phyloP scores from a whole-genome alignment of 1,140 invertebrate species.

The Geopemphigus sp. region DNA sequence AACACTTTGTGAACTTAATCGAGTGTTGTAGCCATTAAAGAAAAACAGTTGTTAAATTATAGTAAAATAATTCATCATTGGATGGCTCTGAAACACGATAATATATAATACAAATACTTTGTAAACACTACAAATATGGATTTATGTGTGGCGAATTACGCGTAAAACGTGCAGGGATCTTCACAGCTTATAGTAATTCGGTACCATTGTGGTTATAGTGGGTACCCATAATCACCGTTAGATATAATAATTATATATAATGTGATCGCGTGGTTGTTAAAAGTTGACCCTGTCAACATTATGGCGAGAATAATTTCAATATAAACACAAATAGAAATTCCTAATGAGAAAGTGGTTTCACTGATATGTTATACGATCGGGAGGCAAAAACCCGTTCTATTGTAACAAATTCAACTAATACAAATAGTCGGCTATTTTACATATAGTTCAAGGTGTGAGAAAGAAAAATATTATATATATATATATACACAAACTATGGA shows the following conservation, averaged over 20 bases:
- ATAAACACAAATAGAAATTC: conserved; percentile 3
- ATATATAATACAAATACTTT: neutral
- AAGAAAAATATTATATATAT: no score
- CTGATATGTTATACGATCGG: no score
- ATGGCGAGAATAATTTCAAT: neutral
- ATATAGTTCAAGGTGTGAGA: no score
- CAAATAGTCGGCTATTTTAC: no score
- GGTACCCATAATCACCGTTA: neutral
- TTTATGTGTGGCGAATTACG: no score
- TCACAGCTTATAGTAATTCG: neutral
- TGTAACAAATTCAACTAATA: no score
- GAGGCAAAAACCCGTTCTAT: no score
- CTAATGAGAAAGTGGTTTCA: neutral
- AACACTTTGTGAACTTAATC: no score
- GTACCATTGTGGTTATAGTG: neutral
- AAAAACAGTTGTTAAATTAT: neutral
- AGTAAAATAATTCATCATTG: neutral
- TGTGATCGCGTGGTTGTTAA: neutral
- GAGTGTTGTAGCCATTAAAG: no score
- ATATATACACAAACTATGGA: no score
- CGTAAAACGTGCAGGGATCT: neutral
- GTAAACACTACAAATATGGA: neutral
- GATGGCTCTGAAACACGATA: neutral
- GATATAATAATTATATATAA: neutral
- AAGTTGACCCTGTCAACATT: neutral